A percentile compares a stretch with the other conserved stretches of the same genome.
phyloP scores from a whole-genome alignment of 2,113 vertebrate genomes.

The Oncorhynchus masou region DNA sequence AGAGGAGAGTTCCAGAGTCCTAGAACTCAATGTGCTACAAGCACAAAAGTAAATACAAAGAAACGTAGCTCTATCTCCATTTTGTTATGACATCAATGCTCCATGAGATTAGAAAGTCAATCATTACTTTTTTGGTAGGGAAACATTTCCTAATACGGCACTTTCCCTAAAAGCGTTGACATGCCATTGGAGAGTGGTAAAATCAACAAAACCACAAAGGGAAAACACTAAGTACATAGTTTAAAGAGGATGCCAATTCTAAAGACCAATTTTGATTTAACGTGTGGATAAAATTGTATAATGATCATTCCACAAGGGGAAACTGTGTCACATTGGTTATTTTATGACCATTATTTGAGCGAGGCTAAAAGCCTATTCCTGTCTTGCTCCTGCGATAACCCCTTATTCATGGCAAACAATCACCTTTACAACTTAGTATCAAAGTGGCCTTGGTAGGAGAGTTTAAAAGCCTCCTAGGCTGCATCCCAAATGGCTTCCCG shows the following conservation, averaged over 20 bases:
- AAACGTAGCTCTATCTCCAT: background rate
- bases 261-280: no score
- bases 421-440: background rate
- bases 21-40: background rate
- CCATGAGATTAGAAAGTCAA: slow-evolving; percentile 4
- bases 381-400: background rate
- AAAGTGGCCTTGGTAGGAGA: background rate
- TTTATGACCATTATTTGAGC: background rate
- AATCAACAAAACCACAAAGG: no score
- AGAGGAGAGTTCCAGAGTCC: no score
- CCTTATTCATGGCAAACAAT: background rate
- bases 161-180: background rate
- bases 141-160: background rate
- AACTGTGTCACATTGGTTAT: background rate
- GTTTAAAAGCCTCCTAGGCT: background rate
- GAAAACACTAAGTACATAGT: background rate
- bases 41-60: background rate
- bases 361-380: background rate
- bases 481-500: no score
- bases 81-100: background rate
- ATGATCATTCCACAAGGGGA: background rate
- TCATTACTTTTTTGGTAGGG: background rate
- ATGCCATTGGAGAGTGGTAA: no score
- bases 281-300: no score
- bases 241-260: no score